Evolutionary conservation across 2,888 invertebrate genomes (phyloP).

Genomic region (Dynastes hyllus): DNA sequence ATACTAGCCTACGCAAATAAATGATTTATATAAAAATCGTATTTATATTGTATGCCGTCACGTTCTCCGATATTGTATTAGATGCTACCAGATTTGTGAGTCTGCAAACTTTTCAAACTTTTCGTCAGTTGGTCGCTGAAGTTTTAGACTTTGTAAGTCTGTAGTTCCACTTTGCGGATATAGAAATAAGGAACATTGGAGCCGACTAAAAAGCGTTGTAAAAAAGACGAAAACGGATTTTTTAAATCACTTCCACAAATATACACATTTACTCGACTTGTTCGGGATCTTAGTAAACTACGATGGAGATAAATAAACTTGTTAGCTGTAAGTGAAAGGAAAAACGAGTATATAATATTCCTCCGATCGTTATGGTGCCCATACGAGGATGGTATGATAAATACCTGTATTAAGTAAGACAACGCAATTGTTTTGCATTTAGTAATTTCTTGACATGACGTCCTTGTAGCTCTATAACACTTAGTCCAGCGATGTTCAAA

Average conservation of each 20-base stretch:
- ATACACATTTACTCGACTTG: constrained; percentile 4
- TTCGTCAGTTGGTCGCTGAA: constrained; percentile 29
- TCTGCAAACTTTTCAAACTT: constrained; percentile 33
- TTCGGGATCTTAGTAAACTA: not conserved
- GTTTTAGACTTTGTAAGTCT: constrained; percentile 32
- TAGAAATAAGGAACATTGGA: constrained; percentile 22
- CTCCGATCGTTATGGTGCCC: not conserved
- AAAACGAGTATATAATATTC: not conserved
- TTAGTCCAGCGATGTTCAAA: too few species aligned
- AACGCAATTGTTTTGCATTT: not conserved
- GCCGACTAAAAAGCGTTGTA: not conserved
- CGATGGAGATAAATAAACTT: not conserved
- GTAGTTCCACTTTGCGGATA: constrained; percentile 30
- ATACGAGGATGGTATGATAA: too few species aligned
- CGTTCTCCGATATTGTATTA: constrained; percentile 23
- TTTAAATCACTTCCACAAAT: constrained; percentile 9
- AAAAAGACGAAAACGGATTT: constrained; percentile 13
- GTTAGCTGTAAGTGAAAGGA: not conserved
- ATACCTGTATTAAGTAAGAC: not conserved
- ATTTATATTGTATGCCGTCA: constrained; percentile 7
- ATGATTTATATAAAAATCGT: not conserved
- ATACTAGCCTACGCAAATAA: not conserved
- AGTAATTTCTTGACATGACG: not conserved
- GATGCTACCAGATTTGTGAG: constrained; percentile 25
- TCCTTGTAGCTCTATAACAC: too few species aligned